A percentile compares a stretch with the other conserved stretches of the same genome.
Evolutionary conservation across 1,140 invertebrate species (phyloP).

Genomic region (Brevipalpus yothersi): DNA sequence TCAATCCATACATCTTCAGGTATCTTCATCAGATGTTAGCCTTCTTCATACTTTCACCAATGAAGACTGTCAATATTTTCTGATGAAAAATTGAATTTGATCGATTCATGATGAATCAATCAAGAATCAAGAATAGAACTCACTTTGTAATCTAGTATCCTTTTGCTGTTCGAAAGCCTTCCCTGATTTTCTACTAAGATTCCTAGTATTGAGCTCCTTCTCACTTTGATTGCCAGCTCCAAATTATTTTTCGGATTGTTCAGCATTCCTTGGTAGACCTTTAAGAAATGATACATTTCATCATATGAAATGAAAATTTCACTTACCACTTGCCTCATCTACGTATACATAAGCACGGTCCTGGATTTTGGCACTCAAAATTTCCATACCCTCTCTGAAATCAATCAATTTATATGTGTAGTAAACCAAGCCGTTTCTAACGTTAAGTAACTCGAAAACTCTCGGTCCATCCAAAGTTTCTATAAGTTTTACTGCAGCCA

Average conservation of each 20-base stretch:
- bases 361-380: constrained; percentile 28
- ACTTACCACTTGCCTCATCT: constrained; percentile 24
- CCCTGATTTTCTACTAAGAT: constrained; percentile 14
- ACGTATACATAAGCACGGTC: constrained; percentile 50
- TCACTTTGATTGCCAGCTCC: constrained; percentile 25
- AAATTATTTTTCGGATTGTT: constrained; percentile 29
- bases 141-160: constrained; percentile 17
- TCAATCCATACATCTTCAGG: no score
- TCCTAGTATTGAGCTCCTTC: constrained; percentile 28
- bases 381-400: constrained; percentile 23
- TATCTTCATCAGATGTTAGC: no score
- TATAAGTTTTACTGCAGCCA: neutral
- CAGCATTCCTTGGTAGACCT: constrained; percentile 24
- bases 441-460: constrained; percentile 5
- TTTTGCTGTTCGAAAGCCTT: constrained; percentile 11
- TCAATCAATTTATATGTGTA: constrained; percentile 35
- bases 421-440: constrained; percentile 34
- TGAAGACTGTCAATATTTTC: no score
- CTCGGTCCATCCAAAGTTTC: neutral
- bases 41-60: no score
- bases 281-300: neutral
- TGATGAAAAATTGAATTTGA: no score
- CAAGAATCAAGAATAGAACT: no score
- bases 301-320: constrained; percentile 14
- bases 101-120: no score